Conservation (phyloP, 2,888 invertebrate genomes). For the Ectobius pallidus region DNA sequence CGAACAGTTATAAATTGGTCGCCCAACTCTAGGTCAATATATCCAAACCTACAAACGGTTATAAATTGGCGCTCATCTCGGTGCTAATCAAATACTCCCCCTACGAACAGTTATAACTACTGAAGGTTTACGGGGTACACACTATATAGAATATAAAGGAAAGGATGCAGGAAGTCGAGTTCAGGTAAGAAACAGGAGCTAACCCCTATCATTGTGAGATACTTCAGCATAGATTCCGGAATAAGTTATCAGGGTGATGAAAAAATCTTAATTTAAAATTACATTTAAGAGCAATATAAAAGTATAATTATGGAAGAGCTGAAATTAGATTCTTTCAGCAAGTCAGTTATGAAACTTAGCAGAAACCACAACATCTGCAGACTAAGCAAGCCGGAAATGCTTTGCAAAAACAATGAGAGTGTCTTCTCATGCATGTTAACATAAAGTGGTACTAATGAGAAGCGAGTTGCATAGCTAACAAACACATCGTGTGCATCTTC, state of each 20-base stretch:
- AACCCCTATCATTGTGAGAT: too few species aligned
- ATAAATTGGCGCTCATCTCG: too few species aligned
- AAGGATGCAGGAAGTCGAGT: too few species aligned
- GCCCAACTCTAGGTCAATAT: too few species aligned
- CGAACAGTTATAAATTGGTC: too few species aligned
- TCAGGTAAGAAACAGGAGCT: too few species aligned
- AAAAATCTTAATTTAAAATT: neutral
- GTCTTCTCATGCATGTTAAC: neutral
- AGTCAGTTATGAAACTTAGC: neutral
- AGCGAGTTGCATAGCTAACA: neutral
- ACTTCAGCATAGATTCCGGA: neutral
- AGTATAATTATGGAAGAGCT: neutral
- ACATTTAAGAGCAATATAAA: neutral
- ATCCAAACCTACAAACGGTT: too few species aligned
- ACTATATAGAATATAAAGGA: too few species aligned
- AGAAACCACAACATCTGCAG: neutral
- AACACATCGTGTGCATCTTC: neutral
- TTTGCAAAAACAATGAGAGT: neutral
- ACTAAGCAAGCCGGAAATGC: neutral
- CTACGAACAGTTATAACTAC: too few species aligned
- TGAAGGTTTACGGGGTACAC: too few species aligned
- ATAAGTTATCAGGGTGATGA: neutral
- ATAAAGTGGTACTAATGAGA: neutral
- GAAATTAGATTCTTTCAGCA: neutral
- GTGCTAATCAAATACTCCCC: too few species aligned